Evolutionary conservation across 2,888 invertebrate genomes (phyloP).

Genomic region (Schrankia costaestrigalis): DNA sequence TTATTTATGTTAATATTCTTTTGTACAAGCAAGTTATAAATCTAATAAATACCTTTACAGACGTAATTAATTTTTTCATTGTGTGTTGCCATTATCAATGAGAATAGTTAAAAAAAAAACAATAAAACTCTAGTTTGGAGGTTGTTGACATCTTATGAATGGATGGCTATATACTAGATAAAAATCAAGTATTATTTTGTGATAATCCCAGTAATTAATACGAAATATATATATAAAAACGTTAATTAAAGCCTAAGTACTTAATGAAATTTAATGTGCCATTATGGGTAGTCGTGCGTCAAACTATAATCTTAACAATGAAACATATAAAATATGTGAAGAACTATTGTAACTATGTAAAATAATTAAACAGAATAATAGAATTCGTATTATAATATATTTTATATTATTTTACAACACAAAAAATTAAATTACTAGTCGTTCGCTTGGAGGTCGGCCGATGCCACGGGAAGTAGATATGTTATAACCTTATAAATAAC

Average conservation of each 20-base stretch:
- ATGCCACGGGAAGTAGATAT: slow-evolving; percentile 48
- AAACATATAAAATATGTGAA: slow-evolving; percentile 21
- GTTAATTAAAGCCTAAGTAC: slow-evolving; percentile 27
- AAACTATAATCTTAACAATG: slow-evolving; percentile 27
- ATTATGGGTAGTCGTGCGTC: slow-evolving; percentile 24
- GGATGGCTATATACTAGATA: slow-evolving; percentile 20
- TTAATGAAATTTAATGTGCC: slow-evolving; percentile 34
- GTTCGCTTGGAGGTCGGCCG: slow-evolving; percentile 49
- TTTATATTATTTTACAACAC: slow-evolving; percentile 26
- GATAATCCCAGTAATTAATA: slow-evolving; percentile 15
- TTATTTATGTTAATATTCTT: slow-evolving; percentile 20
- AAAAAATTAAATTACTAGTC: slow-evolving; percentile 35
- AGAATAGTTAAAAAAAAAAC: slow-evolving; percentile 17
- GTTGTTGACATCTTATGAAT: slow-evolving; percentile 30
- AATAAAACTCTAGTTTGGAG: slow-evolving; percentile 10
- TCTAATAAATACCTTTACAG: no score
- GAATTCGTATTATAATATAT: slow-evolving; percentile 20
- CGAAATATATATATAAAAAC: slow-evolving; percentile 18
- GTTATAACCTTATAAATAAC: slow-evolving; percentile 45
- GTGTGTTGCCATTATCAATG: no score
- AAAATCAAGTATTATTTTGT: slow-evolving; percentile 22
- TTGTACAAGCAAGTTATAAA: no score
- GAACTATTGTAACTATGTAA: slow-evolving; percentile 26
- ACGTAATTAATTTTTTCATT: no score
- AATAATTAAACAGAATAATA: no score